A percentile compares a stretch with the other conserved stretches of the same genome.
These are phyloP conservation scores for Speoplatyrhinus poulsoni DNA, from an alignment of 2,113 vertebrate genomes.

Conservation along the genomic window DNA sequence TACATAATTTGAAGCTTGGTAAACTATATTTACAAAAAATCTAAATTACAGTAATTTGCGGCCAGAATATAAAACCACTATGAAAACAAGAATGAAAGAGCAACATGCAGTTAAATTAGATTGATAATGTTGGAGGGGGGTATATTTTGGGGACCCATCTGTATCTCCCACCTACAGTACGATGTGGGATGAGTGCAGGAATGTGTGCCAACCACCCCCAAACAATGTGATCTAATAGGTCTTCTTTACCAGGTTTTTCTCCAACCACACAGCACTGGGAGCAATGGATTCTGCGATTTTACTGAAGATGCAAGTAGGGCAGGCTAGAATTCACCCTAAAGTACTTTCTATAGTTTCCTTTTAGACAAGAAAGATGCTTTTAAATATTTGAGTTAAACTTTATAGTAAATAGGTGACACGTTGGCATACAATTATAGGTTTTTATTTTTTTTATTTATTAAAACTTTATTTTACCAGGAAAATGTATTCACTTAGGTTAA, in stretches of 20 bases:
- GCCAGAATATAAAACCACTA: neutral
- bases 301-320: no score
- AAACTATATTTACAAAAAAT: neutral
- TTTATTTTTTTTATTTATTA: no score
- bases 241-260: neutral
- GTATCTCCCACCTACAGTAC: neutral
- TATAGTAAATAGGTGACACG: no score
- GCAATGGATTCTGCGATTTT: neutral
- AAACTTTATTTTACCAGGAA: no score
- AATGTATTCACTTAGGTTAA: no score
- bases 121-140: neutral
- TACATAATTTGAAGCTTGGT: neutral
- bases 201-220: neutral
- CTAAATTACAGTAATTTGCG: neutral
- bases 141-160: neutral
- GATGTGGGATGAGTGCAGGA: constrained; percentile 2
- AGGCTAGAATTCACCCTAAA: no score
- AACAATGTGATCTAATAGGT: neutral
- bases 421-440: no score
- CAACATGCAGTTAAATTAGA: neutral
- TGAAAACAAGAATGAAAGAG: neutral
- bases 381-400: no score
- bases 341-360: no score
- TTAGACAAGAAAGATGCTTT: no score
- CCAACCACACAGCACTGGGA: neutral